A percentile compares a stretch with the other conserved stretches of the same genome.
These are phyloP conservation scores for Frankliniella fusca DNA, from an alignment of 2,888 invertebrate species.

Conservation along the genomic window DNA sequence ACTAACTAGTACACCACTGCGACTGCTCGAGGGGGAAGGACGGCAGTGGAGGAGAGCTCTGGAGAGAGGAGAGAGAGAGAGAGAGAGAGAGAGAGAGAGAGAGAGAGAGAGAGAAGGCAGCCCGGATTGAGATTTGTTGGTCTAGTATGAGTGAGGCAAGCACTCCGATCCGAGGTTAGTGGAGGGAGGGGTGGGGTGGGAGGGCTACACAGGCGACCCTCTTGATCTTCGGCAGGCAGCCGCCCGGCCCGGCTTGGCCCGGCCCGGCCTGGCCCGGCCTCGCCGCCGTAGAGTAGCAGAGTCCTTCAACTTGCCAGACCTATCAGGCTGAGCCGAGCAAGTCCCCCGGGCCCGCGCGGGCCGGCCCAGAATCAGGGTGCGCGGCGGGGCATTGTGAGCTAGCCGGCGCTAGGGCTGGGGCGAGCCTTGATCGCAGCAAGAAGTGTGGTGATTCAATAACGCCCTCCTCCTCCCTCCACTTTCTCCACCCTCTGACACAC, in stretches of 20 bases:
- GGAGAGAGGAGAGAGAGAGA: neutral
- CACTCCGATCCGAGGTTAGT: too few relatives aligned
- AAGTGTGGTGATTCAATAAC: neutral
- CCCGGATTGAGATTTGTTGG: neutral
- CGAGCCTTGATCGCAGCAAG: neutral
- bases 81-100: neutral
- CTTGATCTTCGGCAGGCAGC: neutral
- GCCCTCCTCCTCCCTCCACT: neutral
- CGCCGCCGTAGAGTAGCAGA: neutral
- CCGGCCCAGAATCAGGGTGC: neutral
- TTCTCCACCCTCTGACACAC: neutral
- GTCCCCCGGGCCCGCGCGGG: neutral
- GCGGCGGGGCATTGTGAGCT: neutral
- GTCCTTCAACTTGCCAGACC: conserved; percentile 8
- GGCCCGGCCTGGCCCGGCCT: neutral
- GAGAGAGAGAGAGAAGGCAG: neutral
- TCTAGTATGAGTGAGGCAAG: too few relatives aligned
- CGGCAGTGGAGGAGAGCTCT: too few relatives aligned
- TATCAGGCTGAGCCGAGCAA: neutral
- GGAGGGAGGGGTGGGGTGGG: too few relatives aligned
- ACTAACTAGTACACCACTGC: too few relatives aligned
- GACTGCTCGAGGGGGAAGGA: too few relatives aligned
- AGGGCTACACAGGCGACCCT: neutral
- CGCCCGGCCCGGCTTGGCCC: neutral
- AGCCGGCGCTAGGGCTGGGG: too few relatives aligned